phyloP scores from a whole-genome alignment of 2,888 invertebrate genomes.

The Sminthurinus aureus region DNA sequence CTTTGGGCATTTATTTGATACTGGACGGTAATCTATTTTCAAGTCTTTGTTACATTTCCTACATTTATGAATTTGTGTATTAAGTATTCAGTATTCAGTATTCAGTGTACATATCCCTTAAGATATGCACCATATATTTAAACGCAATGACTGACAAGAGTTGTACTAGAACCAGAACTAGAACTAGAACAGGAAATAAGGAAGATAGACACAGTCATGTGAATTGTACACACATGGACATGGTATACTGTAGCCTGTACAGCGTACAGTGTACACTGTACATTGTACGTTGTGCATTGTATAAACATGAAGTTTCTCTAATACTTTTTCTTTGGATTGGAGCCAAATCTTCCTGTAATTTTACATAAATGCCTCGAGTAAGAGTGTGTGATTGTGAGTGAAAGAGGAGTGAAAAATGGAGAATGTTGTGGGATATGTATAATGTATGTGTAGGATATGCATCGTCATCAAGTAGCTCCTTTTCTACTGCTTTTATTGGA shows the following conservation, averaged over 20 bases:
- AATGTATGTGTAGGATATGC: conserved; percentile 64
- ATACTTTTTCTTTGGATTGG: neutral
- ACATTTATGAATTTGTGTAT: no score
- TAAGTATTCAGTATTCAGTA: no score
- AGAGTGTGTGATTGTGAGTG: neutral
- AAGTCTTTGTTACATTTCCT: neutral
- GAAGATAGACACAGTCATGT: no score
- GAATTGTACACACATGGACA: no score
- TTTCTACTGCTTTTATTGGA: neutral
- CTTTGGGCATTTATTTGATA: neutral
- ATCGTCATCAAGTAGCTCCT: neutral
- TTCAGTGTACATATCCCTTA: no score
- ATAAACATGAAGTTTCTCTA: no score
- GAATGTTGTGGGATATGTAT: no score
- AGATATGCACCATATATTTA: no score
- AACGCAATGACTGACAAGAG: neutral
- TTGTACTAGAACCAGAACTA: neutral
- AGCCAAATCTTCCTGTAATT: neutral
- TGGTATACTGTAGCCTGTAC: no score
- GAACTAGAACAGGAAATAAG: no score
- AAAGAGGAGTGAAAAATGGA: neutral
- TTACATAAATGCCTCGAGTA: neutral
- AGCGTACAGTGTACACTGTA: no score
- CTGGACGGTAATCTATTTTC: neutral
- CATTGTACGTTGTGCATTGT: no score